Evolutionary conservation across 1,140 invertebrate genomes (phyloP).

Genomic region (Drosophila busckii): DNA sequence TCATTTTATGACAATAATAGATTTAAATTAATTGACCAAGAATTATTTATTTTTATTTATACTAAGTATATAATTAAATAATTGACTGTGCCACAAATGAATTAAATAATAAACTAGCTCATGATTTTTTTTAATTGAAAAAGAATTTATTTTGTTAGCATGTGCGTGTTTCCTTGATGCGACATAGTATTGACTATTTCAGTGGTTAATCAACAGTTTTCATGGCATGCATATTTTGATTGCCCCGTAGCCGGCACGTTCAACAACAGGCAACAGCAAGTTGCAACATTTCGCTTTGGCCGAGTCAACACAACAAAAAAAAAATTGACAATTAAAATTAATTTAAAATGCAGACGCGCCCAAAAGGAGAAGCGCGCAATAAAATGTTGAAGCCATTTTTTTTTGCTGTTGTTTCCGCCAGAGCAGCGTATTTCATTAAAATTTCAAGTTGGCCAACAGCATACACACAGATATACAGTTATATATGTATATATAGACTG

Average conservation of each 20-base stretch:
- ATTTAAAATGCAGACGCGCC: constrained; percentile 66
- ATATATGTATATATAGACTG: constrained; percentile 1
- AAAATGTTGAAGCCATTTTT: too few relatives aligned
- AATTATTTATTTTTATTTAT: too few relatives aligned
- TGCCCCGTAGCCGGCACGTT: constrained; percentile 34
- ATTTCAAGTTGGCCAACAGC: constrained; percentile 66
- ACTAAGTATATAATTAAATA: too few relatives aligned
- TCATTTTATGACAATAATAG: too few relatives aligned
- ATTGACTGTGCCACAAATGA: too few relatives aligned
- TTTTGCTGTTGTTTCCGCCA: too few relatives aligned
- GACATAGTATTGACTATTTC: constrained; percentile 51
- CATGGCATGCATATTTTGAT: constrained; percentile 70
- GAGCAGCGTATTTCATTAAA: constrained; percentile 64
- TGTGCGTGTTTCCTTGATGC: too few relatives aligned
- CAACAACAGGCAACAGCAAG: constrained; percentile 10
- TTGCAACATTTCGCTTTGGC: constrained; percentile 5
- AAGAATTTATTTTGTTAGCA: too few relatives aligned
- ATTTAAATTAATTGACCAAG: too few relatives aligned
- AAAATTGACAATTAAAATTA: constrained; percentile 73
- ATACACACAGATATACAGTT: constrained; percentile 28
- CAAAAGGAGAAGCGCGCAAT: constrained; percentile 27
- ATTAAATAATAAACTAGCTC: too few relatives aligned
- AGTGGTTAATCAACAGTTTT: constrained; percentile 69
- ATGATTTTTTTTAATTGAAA: too few relatives aligned
- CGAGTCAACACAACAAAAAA: too few relatives aligned